A percentile compares a stretch with the other conserved stretches of the same genome.
These are phyloP conservation scores for Gadus macrocephalus DNA, from an alignment of 2,113 vertebrate genomes.

Conservation along the genomic window DNA sequence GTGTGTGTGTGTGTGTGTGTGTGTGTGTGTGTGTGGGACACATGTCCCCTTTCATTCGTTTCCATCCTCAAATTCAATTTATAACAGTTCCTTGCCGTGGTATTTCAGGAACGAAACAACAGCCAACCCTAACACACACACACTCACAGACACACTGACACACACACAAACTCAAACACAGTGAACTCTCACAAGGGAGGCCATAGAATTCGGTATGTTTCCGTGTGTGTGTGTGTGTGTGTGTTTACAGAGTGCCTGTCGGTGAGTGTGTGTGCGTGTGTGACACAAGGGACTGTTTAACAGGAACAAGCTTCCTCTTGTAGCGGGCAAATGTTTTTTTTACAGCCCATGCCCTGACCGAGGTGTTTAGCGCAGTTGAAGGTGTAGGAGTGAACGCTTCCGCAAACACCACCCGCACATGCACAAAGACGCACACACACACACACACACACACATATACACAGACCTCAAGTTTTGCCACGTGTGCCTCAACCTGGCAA, in stretches of 20 bases:
- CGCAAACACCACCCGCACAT: background rate
- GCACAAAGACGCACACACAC: background rate
- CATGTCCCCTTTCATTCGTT: background rate
- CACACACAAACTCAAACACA: background rate
- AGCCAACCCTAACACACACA: slow-evolving; percentile 34
- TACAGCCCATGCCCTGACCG: no score
- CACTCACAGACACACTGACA: slow-evolving; percentile 17
- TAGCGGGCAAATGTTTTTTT: background rate
- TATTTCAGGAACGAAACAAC: slow-evolving; percentile 61
- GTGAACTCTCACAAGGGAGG: slow-evolving; percentile 4
- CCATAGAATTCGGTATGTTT: slow-evolving; percentile 19
- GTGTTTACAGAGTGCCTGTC: slow-evolving; percentile 3
- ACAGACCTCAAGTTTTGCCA: background rate
- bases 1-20: slow-evolving; percentile 17
- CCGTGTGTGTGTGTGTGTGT: slow-evolving; percentile 11
- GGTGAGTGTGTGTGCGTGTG: slow-evolving; percentile 13
- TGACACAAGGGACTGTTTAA: background rate
- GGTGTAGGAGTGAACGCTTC: slow-evolving; percentile 1
- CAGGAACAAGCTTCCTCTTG: background rate
- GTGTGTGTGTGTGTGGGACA: slow-evolving; percentile 10
- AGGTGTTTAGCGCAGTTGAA: background rate
- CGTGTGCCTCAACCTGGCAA: background rate
- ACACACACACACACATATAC: background rate
- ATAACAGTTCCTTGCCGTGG: slow-evolving; percentile 18
- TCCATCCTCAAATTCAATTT: slow-evolving; percentile 20